Conservation (phyloP, 1,140 invertebrate genomes). For the Colletes gigas region DNA sequence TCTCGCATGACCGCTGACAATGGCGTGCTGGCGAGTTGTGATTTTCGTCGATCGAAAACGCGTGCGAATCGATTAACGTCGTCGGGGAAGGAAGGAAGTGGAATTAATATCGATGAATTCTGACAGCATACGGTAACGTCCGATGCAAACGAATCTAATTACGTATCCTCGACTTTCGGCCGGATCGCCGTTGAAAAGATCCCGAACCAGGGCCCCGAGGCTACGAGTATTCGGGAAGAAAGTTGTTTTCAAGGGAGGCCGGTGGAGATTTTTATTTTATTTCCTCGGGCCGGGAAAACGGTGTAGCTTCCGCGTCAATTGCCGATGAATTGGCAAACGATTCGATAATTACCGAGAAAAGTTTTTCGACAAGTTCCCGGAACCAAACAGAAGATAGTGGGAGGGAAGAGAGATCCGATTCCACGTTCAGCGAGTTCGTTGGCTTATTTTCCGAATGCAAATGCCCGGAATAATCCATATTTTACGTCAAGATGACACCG, state of each 20-base stretch:
- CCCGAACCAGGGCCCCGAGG: not conserved
- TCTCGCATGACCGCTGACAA: slow-evolving; percentile 29
- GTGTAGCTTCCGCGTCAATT: slow-evolving; percentile 43
- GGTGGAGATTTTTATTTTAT: slow-evolving; percentile 4
- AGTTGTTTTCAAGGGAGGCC: slow-evolving; percentile 4
- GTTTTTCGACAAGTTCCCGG: slow-evolving; percentile 49
- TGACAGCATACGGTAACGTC: slow-evolving; percentile 4
- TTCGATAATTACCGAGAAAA: slow-evolving; percentile 63
- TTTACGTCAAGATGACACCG: slow-evolving; percentile 76
- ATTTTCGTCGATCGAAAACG: slow-evolving; percentile 46
- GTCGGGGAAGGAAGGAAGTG: slow-evolving; percentile 45
- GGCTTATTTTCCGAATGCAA: slow-evolving; percentile 79
- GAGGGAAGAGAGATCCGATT: slow-evolving; percentile 8
- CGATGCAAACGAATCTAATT: slow-evolving; percentile 44
- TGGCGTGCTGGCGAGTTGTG: not conserved
- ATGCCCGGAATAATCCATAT: slow-evolving; percentile 80
- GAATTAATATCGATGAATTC: slow-evolving; percentile 50
- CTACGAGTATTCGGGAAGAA: slow-evolving; percentile 16
- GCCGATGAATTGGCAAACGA: slow-evolving; percentile 54
- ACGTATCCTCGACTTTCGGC: slow-evolving; percentile 4
- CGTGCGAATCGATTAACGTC: slow-evolving; percentile 35
- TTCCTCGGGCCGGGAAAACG: not conserved
- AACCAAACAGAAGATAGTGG: not conserved
- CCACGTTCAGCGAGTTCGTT: slow-evolving; percentile 64
- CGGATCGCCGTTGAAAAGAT: slow-evolving; percentile 17